Base-by-base conservation (phyloP, 2,888 invertebrate species). In the Vandiemenella viatica region DNA sequence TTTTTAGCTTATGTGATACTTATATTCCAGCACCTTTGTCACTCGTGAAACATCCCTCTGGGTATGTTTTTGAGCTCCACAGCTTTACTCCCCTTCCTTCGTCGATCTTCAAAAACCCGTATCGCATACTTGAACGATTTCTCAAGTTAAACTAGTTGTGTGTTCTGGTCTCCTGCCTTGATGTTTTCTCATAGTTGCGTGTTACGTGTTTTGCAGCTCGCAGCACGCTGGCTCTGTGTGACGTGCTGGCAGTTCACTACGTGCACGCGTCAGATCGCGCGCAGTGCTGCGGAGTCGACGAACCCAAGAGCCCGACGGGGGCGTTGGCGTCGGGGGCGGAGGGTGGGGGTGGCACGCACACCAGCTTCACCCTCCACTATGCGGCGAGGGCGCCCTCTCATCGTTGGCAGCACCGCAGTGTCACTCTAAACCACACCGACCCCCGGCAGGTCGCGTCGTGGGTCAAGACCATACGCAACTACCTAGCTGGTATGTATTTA, bases 301-400 rank as follows among this genome's bases (percentile, higher is more conserved):
- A 42, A 5, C 46, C 38, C 37, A 59, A 62, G 20, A 59, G 61
- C 32, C 20, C 46, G 5, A 43, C 41, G n/a, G 43, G 32, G 15
- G 49, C 50, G 20, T 37, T 41, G 10, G 23, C 46, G 16, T 26
- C 50, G 15, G 21, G 10, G n/a, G 21, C 57, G 32, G n/a, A n/a
- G n/a, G n/a, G n/a, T n/a, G n/a, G n/a, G n/a, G 43, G 45, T 18
- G 40, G 37, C 16, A 26, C 58, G 50, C 67, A 69, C 7, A 66
- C 70, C 49, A 68, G 71, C 56, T 78, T 77, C 57, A 68, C 74
- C 41, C 69, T 80, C n/a, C 75, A 79, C 58, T 80, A 78, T 63
- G 77, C 76, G 0, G 73, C 73, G 15, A 64, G 68, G 41, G 67
- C 67, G 7, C 63, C 70, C 48, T 72, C 73, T 56, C 74, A 75